These are phyloP conservation scores for Mercenaria mercenaria DNA, from an alignment of 1,140 invertebrate genomes.

Conservation along the genomic window DNA sequence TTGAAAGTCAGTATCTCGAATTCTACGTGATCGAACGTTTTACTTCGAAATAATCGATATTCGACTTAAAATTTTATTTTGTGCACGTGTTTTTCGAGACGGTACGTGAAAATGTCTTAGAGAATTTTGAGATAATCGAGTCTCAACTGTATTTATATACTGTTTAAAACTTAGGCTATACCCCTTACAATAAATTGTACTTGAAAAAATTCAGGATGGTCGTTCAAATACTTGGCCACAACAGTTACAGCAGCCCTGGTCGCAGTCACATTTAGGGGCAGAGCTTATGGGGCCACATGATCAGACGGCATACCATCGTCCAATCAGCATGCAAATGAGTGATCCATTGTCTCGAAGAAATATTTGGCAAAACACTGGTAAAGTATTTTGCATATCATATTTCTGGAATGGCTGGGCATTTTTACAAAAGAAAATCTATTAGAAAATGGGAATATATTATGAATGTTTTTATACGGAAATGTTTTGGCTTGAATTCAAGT, in stretches of 20 bases:
- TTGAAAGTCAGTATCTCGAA: too few species aligned
- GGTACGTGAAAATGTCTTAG: too few species aligned
- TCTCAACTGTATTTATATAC: too few species aligned
- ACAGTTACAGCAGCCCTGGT: conserved; percentile 71
- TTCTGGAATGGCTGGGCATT: neutral
- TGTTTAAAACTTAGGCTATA: too few species aligned
- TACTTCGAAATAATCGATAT: too few species aligned
- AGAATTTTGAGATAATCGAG: too few species aligned
- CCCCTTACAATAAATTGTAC: too few species aligned
- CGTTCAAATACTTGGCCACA: conserved; percentile 75
- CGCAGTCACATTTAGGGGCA: conserved; percentile 47
- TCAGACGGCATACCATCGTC: conserved; percentile 69
- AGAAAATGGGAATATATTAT: neutral
- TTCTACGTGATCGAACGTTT: too few species aligned
- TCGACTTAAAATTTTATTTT: too few species aligned
- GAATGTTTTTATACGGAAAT: neutral
- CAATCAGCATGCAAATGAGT: conserved; percentile 82
- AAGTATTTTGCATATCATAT: neutral
- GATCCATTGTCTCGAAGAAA: conserved; percentile 79
- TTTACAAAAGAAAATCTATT: neutral
- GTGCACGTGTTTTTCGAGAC: too few species aligned
- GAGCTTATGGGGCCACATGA: conserved; percentile 64
- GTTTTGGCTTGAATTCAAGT: too few species aligned
- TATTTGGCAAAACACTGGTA: conserved; percentile 73
- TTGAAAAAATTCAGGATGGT: too few species aligned